phyloP scores from a whole-genome alignment of 2,113 vertebrate genomes.

The Entomyzon cyanotis region DNA sequence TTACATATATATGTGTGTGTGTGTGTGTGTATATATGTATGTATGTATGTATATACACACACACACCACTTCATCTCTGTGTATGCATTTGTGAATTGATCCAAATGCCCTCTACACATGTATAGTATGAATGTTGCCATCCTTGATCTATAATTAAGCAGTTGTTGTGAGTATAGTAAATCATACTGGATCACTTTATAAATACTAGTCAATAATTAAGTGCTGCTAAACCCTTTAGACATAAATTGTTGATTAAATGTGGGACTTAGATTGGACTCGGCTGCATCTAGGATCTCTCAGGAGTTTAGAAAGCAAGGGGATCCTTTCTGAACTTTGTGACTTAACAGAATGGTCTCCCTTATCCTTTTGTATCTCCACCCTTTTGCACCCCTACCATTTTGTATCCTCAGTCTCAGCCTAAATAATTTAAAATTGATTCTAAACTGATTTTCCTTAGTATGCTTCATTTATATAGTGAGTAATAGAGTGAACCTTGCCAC shows the following conservation, averaged over 20 bases:
- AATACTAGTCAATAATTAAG: not conserved
- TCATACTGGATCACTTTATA: not conserved
- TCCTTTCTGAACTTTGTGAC: not conserved
- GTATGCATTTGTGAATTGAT: not conserved
- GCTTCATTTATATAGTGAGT: not conserved
- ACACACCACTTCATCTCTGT: not conserved
- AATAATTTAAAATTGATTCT: not conserved
- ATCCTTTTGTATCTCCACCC: not conserved
- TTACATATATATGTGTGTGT: not conserved
- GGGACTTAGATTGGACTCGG: not conserved
- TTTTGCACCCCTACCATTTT: not conserved
- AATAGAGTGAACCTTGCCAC: not conserved
- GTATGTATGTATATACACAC: fast-evolving
- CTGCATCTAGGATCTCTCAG: not conserved
- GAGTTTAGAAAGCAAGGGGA: not conserved
- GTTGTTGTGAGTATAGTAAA: not conserved
- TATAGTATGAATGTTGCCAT: not conserved
- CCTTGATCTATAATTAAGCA: not conserved
- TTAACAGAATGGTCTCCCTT: not conserved
- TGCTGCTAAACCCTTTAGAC: not conserved
- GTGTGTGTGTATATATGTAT: not conserved
- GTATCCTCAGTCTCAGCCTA: not conserved
- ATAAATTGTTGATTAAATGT: not conserved
- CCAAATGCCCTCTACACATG: not conserved
- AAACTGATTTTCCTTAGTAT: not conserved